These are phyloP conservation scores for Pollenia griseotomentosa DNA, from an alignment of 2,888 invertebrate genomes.

Conservation along the genomic window DNA sequence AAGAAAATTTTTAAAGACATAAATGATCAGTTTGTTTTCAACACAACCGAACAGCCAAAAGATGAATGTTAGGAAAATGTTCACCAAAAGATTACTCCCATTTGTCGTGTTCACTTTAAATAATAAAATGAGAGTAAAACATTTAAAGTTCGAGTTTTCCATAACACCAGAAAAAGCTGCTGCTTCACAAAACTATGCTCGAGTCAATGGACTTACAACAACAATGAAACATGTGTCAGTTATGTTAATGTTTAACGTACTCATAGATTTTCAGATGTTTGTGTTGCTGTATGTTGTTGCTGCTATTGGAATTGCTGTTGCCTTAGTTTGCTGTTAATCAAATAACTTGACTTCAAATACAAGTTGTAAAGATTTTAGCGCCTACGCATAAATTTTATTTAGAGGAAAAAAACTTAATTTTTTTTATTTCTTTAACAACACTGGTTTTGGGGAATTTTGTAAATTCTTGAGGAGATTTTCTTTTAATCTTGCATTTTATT, in stretches of 20 bases:
- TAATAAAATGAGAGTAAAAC: conserved; percentile 69
- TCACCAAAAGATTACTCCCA: conserved; percentile 62
- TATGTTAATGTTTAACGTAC: conserved; percentile 60
- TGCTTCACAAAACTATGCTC: conserved; percentile 13
- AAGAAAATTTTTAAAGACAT: conserved; percentile 66
- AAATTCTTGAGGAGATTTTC: conserved; percentile 71
- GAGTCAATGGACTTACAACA: conserved; percentile 33
- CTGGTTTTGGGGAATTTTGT: conserved; percentile 56
- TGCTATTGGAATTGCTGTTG: conserved; percentile 38
- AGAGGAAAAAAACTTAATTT: conserved; percentile 7
- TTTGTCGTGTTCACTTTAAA: conserved; percentile 56
- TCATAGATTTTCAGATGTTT: conserved; percentile 51
- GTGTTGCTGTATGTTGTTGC: conserved; percentile 57
- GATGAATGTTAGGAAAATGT: conserved; percentile 59
- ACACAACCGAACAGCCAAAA: conserved; percentile 48
- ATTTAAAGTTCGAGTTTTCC: conserved; percentile 27
- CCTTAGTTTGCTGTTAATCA: conserved; percentile 66
- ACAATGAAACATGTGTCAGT: conserved; percentile 71
- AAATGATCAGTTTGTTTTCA: conserved; percentile 67
- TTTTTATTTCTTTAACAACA: conserved; percentile 32
- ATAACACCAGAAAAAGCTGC: conserved; percentile 3
- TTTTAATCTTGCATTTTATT: conserved; percentile 63
- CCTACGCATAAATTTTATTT: conserved; percentile 74
- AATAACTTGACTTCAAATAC: conserved; percentile 73
- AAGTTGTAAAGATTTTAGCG: conserved; percentile 76